Evolutionary conservation across 2,888 invertebrate genomes (phyloP).

Genomic region (Cancer borealis): DNA sequence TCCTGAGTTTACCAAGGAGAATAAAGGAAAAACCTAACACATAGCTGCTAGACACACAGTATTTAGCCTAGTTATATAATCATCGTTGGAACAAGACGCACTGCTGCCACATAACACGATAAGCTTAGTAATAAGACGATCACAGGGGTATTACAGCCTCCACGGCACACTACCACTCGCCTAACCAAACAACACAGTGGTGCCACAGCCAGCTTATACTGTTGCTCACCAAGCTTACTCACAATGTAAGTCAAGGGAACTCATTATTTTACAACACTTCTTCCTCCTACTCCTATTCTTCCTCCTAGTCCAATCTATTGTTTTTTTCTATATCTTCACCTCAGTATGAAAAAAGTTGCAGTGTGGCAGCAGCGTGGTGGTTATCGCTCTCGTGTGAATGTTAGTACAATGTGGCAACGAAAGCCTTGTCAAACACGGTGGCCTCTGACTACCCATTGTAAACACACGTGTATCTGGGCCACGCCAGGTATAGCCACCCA

Average conservation of each 20-base stretch:
- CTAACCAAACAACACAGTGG: background rate
- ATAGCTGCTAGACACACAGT: background rate
- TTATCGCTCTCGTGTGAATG: background rate
- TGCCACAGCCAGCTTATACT: background rate
- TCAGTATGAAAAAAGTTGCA: background rate
- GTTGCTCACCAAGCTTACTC: background rate
- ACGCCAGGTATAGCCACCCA: no score
- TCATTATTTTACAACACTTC: background rate
- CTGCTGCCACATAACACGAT: background rate
- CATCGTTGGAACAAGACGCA: background rate
- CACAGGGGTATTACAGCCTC: background rate
- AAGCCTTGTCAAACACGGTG: no score
- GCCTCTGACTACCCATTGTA: no score
- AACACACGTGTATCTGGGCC: no score
- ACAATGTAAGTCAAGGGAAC: background rate
- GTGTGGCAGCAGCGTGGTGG: background rate
- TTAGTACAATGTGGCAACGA: no score
- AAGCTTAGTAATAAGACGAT: background rate
- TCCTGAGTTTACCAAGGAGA: no score
- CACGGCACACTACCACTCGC: background rate
- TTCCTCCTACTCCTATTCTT: no score
- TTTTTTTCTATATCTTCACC: background rate
- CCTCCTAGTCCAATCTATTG: no score
- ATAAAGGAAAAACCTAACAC: background rate
- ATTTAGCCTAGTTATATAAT: background rate